Percentiles rank a stretch among this genome's conserved stretches.
phyloP scores from a whole-genome alignment of 2,797 vertebrate genomes.

The Novumbra hubbsi region DNA sequence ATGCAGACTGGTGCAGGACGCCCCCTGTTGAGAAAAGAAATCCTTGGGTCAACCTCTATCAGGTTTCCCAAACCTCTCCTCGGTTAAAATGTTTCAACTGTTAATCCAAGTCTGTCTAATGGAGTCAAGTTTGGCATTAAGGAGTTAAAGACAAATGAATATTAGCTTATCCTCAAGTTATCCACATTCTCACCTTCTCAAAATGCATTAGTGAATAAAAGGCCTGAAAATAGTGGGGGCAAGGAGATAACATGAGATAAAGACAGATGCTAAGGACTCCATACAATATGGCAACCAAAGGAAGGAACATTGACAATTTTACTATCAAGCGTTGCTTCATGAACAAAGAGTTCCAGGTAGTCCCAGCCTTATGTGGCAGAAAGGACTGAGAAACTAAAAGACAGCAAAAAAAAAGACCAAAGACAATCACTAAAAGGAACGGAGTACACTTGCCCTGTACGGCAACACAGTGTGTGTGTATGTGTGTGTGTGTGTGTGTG shows the following conservation, averaged over 20 bases:
- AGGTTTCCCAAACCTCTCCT: background rate
- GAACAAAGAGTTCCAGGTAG: too few species aligned
- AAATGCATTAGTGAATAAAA: background rate
- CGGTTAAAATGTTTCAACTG: too few species aligned
- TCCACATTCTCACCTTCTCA: background rate
- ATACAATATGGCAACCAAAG: background rate
- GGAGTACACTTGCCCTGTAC: background rate
- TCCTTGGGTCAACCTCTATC: background rate
- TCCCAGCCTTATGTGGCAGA: background rate
- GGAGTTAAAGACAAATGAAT: too few species aligned
- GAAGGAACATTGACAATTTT: background rate
- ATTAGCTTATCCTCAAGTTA: background rate
- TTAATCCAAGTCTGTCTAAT: too few species aligned
- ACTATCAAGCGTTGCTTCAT: too few species aligned
- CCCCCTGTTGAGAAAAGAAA: background rate
- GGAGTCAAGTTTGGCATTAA: too few species aligned
- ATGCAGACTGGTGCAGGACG: constrained; percentile 5
- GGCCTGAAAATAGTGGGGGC: background rate
- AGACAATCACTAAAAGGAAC: too few species aligned
- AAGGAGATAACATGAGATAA: background rate
- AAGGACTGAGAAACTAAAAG: background rate
- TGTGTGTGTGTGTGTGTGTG: background rate
- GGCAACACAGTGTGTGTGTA: background rate
- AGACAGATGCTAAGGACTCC: background rate
- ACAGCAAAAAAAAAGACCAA: background rate